phyloP scores from a whole-genome alignment of 2,797 vertebrate species.

The Enteromius afrohamiltoni region DNA sequence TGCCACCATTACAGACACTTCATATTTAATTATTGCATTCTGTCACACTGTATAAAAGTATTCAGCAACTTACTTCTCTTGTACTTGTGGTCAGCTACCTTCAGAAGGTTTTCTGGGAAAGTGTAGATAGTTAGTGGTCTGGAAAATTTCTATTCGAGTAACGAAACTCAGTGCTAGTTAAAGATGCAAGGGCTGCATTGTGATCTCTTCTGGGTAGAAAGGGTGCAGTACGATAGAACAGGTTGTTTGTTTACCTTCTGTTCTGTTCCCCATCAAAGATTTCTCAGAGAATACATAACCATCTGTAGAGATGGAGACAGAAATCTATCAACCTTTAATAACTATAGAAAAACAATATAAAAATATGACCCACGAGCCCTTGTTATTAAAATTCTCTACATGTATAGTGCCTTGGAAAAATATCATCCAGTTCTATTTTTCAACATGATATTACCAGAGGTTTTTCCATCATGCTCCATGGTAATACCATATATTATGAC shows the following conservation, averaged over 20 bases:
- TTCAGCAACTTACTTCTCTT: slow-evolving; percentile 41
- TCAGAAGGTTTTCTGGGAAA: slow-evolving; percentile 20
- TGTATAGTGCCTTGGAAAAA: neutral
- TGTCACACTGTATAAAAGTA: neutral
- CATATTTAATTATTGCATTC: neutral
- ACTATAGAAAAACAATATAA: neutral
- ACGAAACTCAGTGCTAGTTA: neutral
- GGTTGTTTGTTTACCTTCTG: slow-evolving; percentile 31
- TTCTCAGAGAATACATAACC: slow-evolving; percentile 36
- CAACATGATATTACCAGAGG: neutral
- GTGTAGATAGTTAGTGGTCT: neutral
- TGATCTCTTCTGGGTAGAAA: slow-evolving; percentile 3
- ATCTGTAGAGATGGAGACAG: slow-evolving; percentile 16
- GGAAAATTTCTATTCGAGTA: neutral
- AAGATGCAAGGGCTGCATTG: neutral
- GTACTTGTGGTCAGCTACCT: slow-evolving; percentile 4
- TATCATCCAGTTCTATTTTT: neutral
- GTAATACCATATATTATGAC: neutral
- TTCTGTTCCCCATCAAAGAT: neutral
- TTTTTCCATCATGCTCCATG: neutral
- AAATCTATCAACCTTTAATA: neutral
- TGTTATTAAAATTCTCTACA: neutral
- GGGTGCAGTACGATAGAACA: neutral
- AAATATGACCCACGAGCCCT: neutral
- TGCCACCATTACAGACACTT: neutral